Conservation (phyloP, 2,888 invertebrate species). For the Crepidodera aurea region DNA sequence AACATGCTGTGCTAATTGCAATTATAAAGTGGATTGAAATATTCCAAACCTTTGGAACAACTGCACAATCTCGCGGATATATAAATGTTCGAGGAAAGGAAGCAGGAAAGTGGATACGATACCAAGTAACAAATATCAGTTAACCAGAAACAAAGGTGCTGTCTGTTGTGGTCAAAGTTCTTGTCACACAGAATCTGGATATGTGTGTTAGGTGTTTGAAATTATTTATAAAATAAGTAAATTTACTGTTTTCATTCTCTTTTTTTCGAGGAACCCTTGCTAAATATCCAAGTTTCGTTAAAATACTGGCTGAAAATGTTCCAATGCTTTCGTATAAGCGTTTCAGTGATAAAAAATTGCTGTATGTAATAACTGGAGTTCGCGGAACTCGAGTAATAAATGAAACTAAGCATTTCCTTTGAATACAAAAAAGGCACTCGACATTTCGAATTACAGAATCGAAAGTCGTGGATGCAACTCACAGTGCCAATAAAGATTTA, state of each 20-base stretch:
- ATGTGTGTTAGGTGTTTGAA: too few species aligned
- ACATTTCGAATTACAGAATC: constrained; percentile 23
- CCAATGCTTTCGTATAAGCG: too few species aligned
- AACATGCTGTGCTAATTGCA: constrained; percentile 47
- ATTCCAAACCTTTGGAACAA: constrained; percentile 18
- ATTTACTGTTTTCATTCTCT: too few species aligned
- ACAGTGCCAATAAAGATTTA: constrained; percentile 32
- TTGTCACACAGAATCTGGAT: too few species aligned
- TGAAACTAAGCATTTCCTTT: constrained; percentile 11
- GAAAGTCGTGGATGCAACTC: constrained; percentile 12
- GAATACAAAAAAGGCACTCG: constrained; percentile 25
- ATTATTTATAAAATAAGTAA: too few species aligned
- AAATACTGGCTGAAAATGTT: too few species aligned
- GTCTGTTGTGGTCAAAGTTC: too few species aligned
- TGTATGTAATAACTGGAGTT: not conserved
- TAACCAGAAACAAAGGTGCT: too few species aligned
- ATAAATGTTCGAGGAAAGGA: constrained; percentile 8
- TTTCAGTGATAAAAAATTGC: not conserved
- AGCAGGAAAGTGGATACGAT: not conserved
- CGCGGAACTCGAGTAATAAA: constrained; percentile 9
- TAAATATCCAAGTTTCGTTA: too few species aligned
- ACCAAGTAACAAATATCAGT: constrained; percentile 2
- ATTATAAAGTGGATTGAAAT: constrained; percentile 43
- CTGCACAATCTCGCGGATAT: constrained; percentile 5
- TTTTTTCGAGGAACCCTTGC: too few species aligned